Evolutionary conservation across 2,113 vertebrate species (phyloP), one percentile per base, ranked within the genome.

Genomic region (Piprites chloris): DNA sequence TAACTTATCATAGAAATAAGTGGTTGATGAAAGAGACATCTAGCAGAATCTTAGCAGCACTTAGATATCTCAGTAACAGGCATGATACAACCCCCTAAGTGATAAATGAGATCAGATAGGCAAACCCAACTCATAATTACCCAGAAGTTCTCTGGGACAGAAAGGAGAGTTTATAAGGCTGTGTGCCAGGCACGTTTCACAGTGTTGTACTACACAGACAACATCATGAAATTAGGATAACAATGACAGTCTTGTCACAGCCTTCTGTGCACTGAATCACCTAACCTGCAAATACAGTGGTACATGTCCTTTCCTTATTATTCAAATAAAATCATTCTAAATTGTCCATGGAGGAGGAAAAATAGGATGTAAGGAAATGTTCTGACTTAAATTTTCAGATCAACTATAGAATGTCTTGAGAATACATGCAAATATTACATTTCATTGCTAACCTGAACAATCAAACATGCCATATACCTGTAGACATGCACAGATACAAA

Each of bases 91-190:
- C 72, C 73, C 76, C 61, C n/a, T 89, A 93, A 96, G 84, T 93
- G 83, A 96, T 90, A 95, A 88, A 92, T 88, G 93, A 90, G 80
- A 96, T 95, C 76, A 96, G 92, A 95, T 95, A 96, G 87, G 44
- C 72, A 93, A 80, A 83, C 75, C 28, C 53, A 92, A 84, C 20
- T 49, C 10, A 16, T 92, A 92, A 96, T 94, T 96, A 90, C 52
- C 28, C 44, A 89, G 52, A 86, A 84, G 73, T 93, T 96, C 93
- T 86, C 76, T 62, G 41, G 83, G 86, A 96, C 32, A 92, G 73
- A 95, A 87, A 93, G 32, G 33, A 26, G 53, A 87, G 61, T 58
- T 93, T 80, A 65, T 58, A 82, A 68, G 76, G 86, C 94, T 90
- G 73, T 28, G 58, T 75, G 76, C 88, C 90, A 94, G 73, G 28